phyloP scores from a whole-genome alignment of 2,113 vertebrate genomes.

The Solea solea region DNA sequence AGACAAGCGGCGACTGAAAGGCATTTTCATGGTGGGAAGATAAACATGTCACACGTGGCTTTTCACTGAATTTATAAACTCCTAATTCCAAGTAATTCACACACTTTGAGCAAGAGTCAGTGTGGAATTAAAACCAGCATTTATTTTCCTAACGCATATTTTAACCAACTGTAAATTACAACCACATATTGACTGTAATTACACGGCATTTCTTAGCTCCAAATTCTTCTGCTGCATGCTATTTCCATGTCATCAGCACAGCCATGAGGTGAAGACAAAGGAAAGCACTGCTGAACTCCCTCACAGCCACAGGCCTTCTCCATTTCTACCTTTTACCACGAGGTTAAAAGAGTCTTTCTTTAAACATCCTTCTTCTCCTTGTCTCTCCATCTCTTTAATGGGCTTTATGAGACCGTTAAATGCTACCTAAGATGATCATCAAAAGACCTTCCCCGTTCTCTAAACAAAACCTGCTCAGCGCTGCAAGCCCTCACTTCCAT shows the following conservation, averaged over 20 bases:
- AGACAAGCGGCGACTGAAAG: constrained; percentile 31
- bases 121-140: constrained; percentile 13
- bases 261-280: constrained; percentile 52
- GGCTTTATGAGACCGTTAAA: constrained; percentile 54
- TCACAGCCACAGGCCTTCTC: constrained; percentile 33
- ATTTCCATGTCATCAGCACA: constrained; percentile 43
- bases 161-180: constrained; percentile 27
- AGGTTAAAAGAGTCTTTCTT: constrained; percentile 43
- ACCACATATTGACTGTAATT: constrained; percentile 49
- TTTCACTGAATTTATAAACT: constrained; percentile 16
- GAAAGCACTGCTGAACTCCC: constrained; percentile 38
- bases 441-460: constrained; percentile 31
- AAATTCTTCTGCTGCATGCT: constrained; percentile 38
- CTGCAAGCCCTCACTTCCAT: constrained; percentile 40
- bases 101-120: constrained; percentile 5
- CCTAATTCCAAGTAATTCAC: constrained; percentile 16
- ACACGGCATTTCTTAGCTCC: constrained; percentile 21
- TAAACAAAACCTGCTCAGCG: constrained; percentile 56
- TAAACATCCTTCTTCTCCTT: constrained; percentile 27
- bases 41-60: constrained; percentile 15
- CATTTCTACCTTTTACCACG: constrained; percentile 35
- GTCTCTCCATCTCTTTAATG: constrained; percentile 49
- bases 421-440: constrained; percentile 48
- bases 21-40: constrained; percentile 11
- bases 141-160: constrained; percentile 36